Conservation (phyloP, 2,888 invertebrate genomes). For the Syrphus vitripennis region DNA sequence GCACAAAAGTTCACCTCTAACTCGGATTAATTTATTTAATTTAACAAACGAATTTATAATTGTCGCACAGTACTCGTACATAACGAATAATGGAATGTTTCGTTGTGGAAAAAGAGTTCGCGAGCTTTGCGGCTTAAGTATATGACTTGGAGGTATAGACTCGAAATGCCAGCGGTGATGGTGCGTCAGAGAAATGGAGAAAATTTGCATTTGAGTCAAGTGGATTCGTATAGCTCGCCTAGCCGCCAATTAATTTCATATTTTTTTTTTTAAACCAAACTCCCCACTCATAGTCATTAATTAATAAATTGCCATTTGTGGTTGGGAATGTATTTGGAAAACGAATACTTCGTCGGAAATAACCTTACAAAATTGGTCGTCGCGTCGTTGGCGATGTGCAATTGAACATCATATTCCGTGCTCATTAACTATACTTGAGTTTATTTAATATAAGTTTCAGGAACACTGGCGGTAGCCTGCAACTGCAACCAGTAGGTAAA, state of each 20-base stretch:
- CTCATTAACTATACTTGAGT: slow-evolving; percentile 64
- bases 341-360: background rate
- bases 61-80: slow-evolving; percentile 29
- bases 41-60: slow-evolving; percentile 70
- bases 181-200: background rate
- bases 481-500: background rate
- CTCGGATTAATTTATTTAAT: slow-evolving; percentile 72
- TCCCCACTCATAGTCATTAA: slow-evolving; percentile 22
- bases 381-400: no score
- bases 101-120: slow-evolving; percentile 16
- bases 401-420: background rate
- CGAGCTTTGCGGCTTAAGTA: background rate
- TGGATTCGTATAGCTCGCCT: slow-evolving; percentile 39
- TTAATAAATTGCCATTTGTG: slow-evolving; percentile 66
- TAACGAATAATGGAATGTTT: slow-evolving; percentile 6
- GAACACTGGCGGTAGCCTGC: background rate
- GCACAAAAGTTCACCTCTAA: slow-evolving; percentile 60
- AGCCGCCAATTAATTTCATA: slow-evolving; percentile 51
- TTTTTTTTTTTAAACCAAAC: slow-evolving; percentile 35
- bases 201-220: slow-evolving; percentile 65
- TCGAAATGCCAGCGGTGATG: background rate
- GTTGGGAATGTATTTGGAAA: slow-evolving; percentile 47
- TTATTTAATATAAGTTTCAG: slow-evolving; percentile 60
- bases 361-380: background rate
- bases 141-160: background rate